Evolutionary conservation across 2,797 vertebrate species (phyloP).

Genomic region (Pteronotus mesoamericanus): DNA sequence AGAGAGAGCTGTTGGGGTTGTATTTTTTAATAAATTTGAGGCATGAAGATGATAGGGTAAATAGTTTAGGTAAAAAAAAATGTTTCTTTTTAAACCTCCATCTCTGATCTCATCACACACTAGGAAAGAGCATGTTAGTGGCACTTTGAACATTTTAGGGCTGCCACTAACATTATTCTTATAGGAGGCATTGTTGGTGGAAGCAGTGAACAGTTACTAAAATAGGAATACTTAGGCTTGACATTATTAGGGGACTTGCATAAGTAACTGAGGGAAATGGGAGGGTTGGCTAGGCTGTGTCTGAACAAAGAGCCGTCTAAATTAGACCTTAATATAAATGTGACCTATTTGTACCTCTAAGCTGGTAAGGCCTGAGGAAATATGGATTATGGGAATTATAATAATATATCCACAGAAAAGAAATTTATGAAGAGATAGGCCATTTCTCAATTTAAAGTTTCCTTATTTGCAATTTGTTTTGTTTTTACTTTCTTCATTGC

Average conservation of each 20-base stretch:
- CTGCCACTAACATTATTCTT: neutral
- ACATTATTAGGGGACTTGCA: neutral
- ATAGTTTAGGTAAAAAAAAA: neutral
- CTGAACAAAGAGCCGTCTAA: too few relatives aligned
- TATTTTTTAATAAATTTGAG: neutral
- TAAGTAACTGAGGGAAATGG: neutral
- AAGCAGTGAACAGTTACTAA: neutral
- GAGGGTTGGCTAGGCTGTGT: too few relatives aligned
- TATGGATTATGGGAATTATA: neutral
- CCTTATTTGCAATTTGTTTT: neutral
- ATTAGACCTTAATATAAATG: neutral
- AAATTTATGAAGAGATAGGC: neutral
- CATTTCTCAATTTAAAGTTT: neutral
- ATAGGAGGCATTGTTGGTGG: neutral
- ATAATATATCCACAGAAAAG: neutral
- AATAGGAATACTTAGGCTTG: neutral
- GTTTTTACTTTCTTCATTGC: neutral
- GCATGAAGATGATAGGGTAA: neutral
- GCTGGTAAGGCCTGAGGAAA: neutral
- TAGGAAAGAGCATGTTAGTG: neutral
- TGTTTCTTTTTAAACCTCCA: neutral
- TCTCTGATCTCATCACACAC: neutral
- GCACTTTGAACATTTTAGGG: neutral
- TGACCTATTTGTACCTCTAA: neutral
- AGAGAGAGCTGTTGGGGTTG: neutral